Conservation (phyloP, 1,140 invertebrate species). For the Nymphalis io region DNA sequence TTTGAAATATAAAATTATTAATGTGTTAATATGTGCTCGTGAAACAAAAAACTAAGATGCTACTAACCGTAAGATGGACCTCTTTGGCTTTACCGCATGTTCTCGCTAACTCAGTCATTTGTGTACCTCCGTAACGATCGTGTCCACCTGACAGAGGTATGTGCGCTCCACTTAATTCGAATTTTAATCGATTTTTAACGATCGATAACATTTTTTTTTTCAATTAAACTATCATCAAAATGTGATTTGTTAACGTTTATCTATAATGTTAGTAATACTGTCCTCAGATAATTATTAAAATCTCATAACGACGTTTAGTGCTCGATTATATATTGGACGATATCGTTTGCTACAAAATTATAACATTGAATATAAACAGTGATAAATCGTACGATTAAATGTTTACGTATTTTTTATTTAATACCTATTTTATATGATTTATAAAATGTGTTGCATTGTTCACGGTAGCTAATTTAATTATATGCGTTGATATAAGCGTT, state of each 20-base stretch:
- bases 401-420: not conserved
- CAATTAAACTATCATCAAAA: slow-evolving; percentile 43
- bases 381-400: not conserved
- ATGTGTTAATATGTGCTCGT: slow-evolving; percentile 32
- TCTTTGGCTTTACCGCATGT: slow-evolving; percentile 45
- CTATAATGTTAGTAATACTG: slow-evolving; percentile 6
- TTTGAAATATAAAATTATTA: slow-evolving; percentile 15
- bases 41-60: slow-evolving; percentile 47
- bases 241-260: slow-evolving; percentile 35
- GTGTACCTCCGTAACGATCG: slow-evolving; percentile 55
- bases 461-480: slow-evolving; percentile 8
- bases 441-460: not conserved
- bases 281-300: not conserved
- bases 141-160: slow-evolving; percentile 61
- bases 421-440: not conserved
- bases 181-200: slow-evolving; percentile 62
- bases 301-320: slow-evolving; percentile 10
- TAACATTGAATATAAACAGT: slow-evolving; percentile 2
- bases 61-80: slow-evolving; percentile 54
- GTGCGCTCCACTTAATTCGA: slow-evolving; percentile 44
- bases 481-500: slow-evolving; percentile 6
- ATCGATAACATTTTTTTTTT: slow-evolving; percentile 36
- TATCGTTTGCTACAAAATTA: slow-evolving; percentile 12
- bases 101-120: slow-evolving; percentile 56
- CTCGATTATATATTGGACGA: slow-evolving; percentile 1